Evolutionary conservation across 2,113 vertebrate genomes (phyloP).

Genomic region (Lipotes vexillifer): DNA sequence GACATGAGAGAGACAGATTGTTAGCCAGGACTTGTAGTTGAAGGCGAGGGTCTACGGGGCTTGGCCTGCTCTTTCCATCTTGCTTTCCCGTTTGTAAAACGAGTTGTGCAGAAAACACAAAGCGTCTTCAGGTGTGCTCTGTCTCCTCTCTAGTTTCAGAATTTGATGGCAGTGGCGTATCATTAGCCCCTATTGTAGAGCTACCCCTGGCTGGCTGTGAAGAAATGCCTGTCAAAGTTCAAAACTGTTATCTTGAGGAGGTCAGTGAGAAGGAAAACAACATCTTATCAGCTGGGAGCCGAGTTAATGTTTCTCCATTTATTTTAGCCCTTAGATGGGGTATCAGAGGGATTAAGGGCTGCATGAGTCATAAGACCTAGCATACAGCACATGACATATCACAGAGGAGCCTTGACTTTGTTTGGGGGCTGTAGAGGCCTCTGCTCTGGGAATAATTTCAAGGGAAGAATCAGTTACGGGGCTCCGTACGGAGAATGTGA

Average conservation of each 20-base stretch:
- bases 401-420: not conserved
- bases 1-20: not conserved
- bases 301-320: slow-evolving; percentile 71
- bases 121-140: not conserved
- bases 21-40: not conserved
- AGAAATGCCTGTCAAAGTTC: slow-evolving; percentile 52
- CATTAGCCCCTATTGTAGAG: not conserved
- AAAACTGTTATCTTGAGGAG: slow-evolving; percentile 48
- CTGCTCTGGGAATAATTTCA: not conserved
- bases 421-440: not conserved
- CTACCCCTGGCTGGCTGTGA: not conserved
- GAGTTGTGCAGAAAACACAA: not conserved
- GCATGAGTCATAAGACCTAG: not conserved
- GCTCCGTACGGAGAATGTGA: not conserved
- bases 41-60: not conserved
- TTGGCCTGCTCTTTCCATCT: not conserved
- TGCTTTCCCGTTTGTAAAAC: not conserved
- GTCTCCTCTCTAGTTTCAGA: not conserved
- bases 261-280: slow-evolving; percentile 15
- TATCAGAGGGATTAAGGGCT: not conserved
- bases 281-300: slow-evolving; percentile 52
- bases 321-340: slow-evolving; percentile 52
- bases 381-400: not conserved
- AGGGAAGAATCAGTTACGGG: not conserved
- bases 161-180: not conserved